Conservation (phyloP, 92 coral and sea anemone species). For the Epizoanthus rinbou region DNA sequence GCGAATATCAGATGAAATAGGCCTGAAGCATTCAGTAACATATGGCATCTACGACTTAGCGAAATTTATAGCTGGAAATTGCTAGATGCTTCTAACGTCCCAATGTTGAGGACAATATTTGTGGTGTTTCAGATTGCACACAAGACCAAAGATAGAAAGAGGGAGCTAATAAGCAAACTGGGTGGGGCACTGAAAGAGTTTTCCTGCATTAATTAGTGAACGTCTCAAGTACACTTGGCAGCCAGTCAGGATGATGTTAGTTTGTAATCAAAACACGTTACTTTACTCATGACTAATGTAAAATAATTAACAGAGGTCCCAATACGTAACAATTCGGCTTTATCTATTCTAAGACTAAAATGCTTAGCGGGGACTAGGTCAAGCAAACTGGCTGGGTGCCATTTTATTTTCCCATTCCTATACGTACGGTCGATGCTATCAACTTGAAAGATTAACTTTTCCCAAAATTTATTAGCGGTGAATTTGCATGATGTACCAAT, state of each 20-base stretch:
- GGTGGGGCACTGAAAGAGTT: constrained; percentile 25
- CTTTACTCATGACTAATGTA: constrained; percentile 15
- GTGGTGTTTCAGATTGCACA: constrained; percentile 26
- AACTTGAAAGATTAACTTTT: constrained; percentile 18
- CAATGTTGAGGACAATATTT: constrained; percentile 18
- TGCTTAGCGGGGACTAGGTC: constrained; percentile 16
- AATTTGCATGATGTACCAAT: background rate
- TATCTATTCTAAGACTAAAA: constrained; percentile 21
- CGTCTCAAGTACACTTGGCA: constrained; percentile 15
- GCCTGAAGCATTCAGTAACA: constrained; percentile 27
- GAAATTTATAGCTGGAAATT: constrained; percentile 20
- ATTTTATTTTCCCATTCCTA: background rate
- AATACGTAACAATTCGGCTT: constrained; percentile 9
- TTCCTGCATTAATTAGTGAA: constrained; percentile 28
- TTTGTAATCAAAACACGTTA: constrained; percentile 19
- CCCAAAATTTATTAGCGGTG: constrained; percentile 12
- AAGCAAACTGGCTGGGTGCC: constrained; percentile 19
- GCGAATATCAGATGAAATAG: constrained; percentile 37
- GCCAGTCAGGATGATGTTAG: constrained; percentile 31
- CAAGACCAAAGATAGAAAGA: constrained; percentile 17
- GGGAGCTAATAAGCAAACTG: constrained; percentile 28
- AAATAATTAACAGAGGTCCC: constrained; percentile 23
- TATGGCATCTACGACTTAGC: constrained; percentile 19
- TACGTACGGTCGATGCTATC: constrained; percentile 19
- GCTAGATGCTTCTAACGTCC: constrained; percentile 29